A percentile compares a stretch with the other conserved stretches of the same genome.
Evolutionary conservation across 2,888 invertebrate genomes (phyloP).

Genomic region (Mantis religiosa): DNA sequence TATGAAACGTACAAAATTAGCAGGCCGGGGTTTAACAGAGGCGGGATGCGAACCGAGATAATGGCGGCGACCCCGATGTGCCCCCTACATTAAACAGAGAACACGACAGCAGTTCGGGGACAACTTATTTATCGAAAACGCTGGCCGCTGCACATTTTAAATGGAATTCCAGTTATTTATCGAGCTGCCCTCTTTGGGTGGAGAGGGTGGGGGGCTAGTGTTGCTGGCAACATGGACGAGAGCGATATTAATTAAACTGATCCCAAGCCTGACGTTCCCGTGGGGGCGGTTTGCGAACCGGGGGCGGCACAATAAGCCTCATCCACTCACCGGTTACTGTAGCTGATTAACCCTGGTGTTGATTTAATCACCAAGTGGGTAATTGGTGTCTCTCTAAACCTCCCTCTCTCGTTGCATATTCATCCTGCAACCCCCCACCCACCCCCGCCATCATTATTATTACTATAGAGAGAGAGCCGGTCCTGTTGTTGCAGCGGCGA

Average conservation of each 20-base stretch:
- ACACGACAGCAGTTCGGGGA: not conserved
- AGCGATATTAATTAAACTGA: conserved; percentile 33
- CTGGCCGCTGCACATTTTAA: not conserved
- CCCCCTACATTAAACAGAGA: not conserved
- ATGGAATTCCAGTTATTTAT: not conserved
- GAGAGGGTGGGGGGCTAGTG: not conserved
- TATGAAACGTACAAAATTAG: too few species aligned
- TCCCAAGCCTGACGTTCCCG: conserved; percentile 16
- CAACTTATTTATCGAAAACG: not conserved
- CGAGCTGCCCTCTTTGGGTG: not conserved
- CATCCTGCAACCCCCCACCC: conserved; percentile 8
- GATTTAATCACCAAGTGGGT: conserved; percentile 35
- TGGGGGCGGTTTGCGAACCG: conserved; percentile 26
- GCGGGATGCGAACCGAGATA: not conserved
- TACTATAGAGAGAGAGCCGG: conserved; percentile 1
- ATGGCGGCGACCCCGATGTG: not conserved
- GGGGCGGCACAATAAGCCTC: conserved; percentile 10
- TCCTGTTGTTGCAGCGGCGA: not conserved
- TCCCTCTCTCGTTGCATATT: conserved; percentile 27
- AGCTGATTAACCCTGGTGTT: conserved; percentile 35
- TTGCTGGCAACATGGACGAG: conserved; percentile 17
- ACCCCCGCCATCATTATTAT: not conserved
- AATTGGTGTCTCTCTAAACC: conserved; percentile 33
- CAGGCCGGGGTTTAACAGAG: too few species aligned
- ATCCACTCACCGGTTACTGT: conserved; percentile 11